Percentiles rank a stretch among this genome's conserved stretches.
Evolutionary conservation across 1,140 invertebrate species (phyloP).

Genomic region (Cryptotermes secundus): DNA sequence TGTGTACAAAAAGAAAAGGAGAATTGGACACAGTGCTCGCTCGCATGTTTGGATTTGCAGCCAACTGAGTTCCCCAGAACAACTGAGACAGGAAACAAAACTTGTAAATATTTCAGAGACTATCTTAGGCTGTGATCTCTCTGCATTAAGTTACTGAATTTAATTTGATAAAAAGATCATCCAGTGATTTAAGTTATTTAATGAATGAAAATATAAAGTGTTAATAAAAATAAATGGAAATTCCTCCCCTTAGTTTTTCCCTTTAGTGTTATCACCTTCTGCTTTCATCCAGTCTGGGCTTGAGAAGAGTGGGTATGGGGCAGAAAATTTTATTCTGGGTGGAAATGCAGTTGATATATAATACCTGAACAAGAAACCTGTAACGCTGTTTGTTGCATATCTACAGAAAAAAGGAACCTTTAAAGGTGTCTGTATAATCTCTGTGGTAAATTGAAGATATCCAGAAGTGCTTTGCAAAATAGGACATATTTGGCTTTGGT

Average conservation of each 20-base stretch:
- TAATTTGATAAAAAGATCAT: slow-evolving; percentile 41
- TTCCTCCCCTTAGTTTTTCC: slow-evolving; percentile 29
- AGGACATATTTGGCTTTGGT: too few species aligned
- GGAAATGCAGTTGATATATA: background rate
- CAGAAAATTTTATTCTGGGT: background rate
- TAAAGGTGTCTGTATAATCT: too few species aligned
- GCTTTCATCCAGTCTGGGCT: background rate
- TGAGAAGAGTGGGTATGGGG: background rate
- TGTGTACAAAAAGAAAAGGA: slow-evolving; percentile 40
- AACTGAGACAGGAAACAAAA: slow-evolving; percentile 29
- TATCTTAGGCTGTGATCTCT: slow-evolving; percentile 41
- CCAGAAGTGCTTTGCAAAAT: too few species aligned
- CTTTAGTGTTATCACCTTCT: slow-evolving; percentile 20
- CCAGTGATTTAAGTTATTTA: slow-evolving; percentile 45
- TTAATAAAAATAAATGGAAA: slow-evolving; percentile 38
- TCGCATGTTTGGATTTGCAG: slow-evolving; percentile 38
- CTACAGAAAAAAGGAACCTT: too few species aligned
- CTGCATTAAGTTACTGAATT: slow-evolving; percentile 42
- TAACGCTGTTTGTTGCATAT: too few species aligned
- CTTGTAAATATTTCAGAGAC: slow-evolving; percentile 41
- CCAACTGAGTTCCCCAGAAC: slow-evolving; percentile 37
- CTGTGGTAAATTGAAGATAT: too few species aligned
- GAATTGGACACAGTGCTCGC: slow-evolving; percentile 29
- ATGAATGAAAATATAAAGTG: slow-evolving; percentile 39
- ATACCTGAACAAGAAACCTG: too few species aligned